Evolutionary conservation across 2,888 invertebrate species (phyloP), one percentile per base, ranked within the genome.

Genomic region (Phlogophora meticulosa): DNA sequence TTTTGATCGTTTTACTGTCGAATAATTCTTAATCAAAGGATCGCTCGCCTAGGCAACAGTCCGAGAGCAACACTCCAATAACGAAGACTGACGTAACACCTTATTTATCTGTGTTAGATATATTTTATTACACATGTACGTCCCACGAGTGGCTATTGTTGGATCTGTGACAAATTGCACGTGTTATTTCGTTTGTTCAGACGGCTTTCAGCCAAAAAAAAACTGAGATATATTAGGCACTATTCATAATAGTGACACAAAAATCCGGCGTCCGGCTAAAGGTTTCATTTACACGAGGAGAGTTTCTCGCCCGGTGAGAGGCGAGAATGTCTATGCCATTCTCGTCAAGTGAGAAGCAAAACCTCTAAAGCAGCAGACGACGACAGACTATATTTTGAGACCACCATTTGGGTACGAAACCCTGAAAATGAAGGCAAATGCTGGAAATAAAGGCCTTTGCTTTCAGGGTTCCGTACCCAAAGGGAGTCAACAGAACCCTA

Each of bases 221-320:
- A 82, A 38, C 52, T 42, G 48, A 74, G 78, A 80, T 56, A 61
- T 80, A 80, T 80, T 71, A 51, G 83, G 80, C 71, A 71, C 80
- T 63, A 80, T 80, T 64, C 56, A 77, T 80, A 80, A 80, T 66
- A 55, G 73, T 77, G 71, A 67, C 80, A 64, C 58, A 71, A 45
- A 80, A 71, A 65, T 63, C 70, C 48, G 51, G 49, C 56, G 57
- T 43, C 66, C 58, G 46, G 20, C 2, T 51, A 5, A 64, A 42
- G 10, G 42, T 17, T 17, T 32, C 28, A 11, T 64, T 49, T 38
- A 49, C 22, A 42, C 2, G 15, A 17, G 1, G 22, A 7, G 22
- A 17, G 10, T 17, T 17, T 36, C 11, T 32, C 10, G 48, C 17
- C 15, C 10, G 7, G 9, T 2, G 4, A 17, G 15, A 22, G 11